A percentile compares a stretch with the other conserved stretches of the same genome.
Conservation (phyloP, 2,113 vertebrate species). For the Amia ocellicauda region DNA sequence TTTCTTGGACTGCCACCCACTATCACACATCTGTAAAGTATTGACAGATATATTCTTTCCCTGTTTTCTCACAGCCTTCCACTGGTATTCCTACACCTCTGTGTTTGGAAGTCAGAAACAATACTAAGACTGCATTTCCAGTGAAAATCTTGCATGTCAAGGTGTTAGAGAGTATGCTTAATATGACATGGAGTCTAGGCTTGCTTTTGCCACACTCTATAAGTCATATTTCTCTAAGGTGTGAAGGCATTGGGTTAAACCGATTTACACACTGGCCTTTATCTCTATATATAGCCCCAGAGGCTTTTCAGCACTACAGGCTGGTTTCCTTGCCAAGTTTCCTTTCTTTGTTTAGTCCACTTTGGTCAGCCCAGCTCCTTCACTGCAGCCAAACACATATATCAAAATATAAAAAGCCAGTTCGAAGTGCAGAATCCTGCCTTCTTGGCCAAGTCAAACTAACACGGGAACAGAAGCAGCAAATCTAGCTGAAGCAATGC, state of each 20-base stretch:
- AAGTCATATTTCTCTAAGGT: neutral
- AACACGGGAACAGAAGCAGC: neutral
- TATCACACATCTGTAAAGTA: no score
- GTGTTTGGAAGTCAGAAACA: no score
- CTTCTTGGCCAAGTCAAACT: neutral
- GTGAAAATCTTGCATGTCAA: no score
- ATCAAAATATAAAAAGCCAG: constrained; percentile 32
- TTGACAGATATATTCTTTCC: no score
- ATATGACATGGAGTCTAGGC: no score
- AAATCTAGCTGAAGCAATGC: constrained; percentile 1
- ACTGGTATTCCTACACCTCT: no score
- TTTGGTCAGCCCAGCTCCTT: constrained; percentile 54
- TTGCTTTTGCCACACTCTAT: neutral
- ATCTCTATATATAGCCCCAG: neutral
- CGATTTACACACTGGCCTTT: neutral
- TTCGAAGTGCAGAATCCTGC: neutral
- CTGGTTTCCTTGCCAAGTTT: constrained; percentile 59
- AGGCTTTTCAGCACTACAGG: neutral
- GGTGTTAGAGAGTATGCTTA: no score
- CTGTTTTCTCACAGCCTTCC: no score
- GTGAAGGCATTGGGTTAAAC: neutral
- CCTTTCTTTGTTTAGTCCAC: constrained; percentile 66
- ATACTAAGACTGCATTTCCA: no score
- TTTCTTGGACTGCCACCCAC: no score
- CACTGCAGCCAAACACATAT: constrained; percentile 50